Base-by-base conservation (phyloP, 2,888 invertebrate genomes). In the Formica aserva region DNA sequence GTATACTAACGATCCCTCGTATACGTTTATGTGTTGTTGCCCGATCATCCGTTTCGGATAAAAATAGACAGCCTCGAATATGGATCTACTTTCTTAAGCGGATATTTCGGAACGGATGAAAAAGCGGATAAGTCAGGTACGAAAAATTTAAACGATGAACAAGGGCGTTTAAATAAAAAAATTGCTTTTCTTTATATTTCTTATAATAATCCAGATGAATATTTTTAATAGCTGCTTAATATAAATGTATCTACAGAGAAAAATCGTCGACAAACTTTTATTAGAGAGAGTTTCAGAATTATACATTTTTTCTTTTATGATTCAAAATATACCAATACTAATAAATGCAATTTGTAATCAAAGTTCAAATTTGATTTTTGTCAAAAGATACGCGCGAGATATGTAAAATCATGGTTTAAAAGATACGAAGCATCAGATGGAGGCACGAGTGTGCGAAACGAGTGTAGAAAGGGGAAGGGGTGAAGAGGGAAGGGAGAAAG, bases 351-450 rank as follows among this genome's bases (percentile, higher is more conserved):
- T 57, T 11, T 18, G 15, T 8, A 69, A 69, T 67, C 38, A 29
- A 52, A 13, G 41, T 26, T 26, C 3, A 45, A 69, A 69, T 77
- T 80, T 60, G 60, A 82, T 83, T 85, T 85, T 89, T 83, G 82
- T 84, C 83, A 74, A 80, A 78, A 89, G 84, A 85, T 81, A 85
- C 80, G 83, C 87, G 85, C 84, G 87, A 86, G 86, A 89, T 86
- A 71, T 84, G 84, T 83, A 86, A 85, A 89, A 90, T 88, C 87
- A 83, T 83, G 86, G 86, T 90, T 52, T 86, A 85, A 90, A 90
- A 90, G 90, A 86, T 85, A 84, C 75, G 86, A 45, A 80, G 63
- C 57, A 35, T 67, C 48, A 52, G 83, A 74, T 84, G 85, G 80
- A 82, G 83, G 86, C 74, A 84, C 82, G 85, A 80, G 86, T 86